phyloP scores from a whole-genome alignment of 2,113 vertebrate genomes.

The Leuciscus idus region DNA sequence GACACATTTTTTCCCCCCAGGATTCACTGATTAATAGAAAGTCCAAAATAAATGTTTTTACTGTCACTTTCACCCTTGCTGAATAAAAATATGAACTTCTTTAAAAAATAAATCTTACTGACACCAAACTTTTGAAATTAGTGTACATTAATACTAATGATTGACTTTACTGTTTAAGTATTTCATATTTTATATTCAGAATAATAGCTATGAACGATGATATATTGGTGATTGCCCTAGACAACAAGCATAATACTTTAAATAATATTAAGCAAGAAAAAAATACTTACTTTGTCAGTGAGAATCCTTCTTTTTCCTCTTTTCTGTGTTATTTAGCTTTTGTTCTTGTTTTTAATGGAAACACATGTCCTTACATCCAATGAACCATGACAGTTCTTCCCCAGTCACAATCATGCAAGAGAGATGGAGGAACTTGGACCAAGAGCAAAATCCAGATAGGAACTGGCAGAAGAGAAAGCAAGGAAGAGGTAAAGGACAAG shows the following conservation, averaged over 20 bases:
- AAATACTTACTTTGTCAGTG: conserved; percentile 1
- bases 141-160: neutral
- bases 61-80: too few species aligned
- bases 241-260: neutral
- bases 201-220: neutral
- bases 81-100: neutral
- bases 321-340: conserved; percentile 2
- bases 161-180: neutral
- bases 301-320: neutral
- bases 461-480: conserved; percentile 58
- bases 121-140: neutral
- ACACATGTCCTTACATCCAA: neutral
- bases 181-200: neutral
- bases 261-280: neutral
- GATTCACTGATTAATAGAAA: too few species aligned
- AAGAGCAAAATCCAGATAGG: conserved; percentile 41
- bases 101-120: too few species aligned
- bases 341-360: neutral
- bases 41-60: neutral
- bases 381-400: neutral
- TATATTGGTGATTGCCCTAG: neutral
- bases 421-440: conserved; percentile 23
- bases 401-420: conserved; percentile 17
- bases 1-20: neutral
- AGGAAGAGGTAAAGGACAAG: conserved; percentile 3